Conservation (phyloP, 2,113 vertebrate species). For the Poecilia latipinna region DNA sequence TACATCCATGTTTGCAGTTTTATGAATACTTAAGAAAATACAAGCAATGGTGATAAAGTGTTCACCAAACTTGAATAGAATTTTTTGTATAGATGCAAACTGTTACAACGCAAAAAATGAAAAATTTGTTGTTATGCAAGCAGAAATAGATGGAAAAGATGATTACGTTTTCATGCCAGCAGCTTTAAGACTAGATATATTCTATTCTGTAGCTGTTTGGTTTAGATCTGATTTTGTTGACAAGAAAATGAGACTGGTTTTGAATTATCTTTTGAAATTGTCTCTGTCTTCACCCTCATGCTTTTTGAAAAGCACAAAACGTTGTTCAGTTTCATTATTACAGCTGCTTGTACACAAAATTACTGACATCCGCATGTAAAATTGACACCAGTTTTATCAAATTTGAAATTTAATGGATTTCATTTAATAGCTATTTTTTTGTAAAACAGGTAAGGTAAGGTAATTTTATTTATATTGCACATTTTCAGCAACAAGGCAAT, state of each 20-base stretch:
- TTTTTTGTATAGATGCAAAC: not conserved
- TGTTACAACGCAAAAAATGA: not conserved
- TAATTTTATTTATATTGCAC: no score
- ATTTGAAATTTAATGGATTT: no score
- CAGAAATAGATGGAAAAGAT: not conserved
- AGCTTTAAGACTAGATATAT: not conserved
- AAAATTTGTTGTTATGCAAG: not conserved
- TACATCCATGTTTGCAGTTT: not conserved
- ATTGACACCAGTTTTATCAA: not conserved
- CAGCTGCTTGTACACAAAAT: not conserved
- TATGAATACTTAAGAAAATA: not conserved
- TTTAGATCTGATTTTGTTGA: not conserved
- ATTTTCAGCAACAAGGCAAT: no score
- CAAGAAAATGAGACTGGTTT: not conserved
- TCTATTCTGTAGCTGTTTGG: not conserved
- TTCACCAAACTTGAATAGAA: not conserved
- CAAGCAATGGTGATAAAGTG: not conserved
- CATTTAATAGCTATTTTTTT: no score
- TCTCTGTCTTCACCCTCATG: not conserved
- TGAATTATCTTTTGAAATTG: not conserved
- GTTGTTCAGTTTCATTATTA: not conserved
- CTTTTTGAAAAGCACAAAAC: not conserved
- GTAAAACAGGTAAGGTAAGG: no score
- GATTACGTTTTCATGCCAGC: not conserved
- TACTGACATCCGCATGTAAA: not conserved